A percentile compares a stretch with the other conserved stretches of the same genome.
Evolutionary conservation across 2,888 invertebrate species (phyloP).

Genomic region (Nasonovia ribisnigri): DNA sequence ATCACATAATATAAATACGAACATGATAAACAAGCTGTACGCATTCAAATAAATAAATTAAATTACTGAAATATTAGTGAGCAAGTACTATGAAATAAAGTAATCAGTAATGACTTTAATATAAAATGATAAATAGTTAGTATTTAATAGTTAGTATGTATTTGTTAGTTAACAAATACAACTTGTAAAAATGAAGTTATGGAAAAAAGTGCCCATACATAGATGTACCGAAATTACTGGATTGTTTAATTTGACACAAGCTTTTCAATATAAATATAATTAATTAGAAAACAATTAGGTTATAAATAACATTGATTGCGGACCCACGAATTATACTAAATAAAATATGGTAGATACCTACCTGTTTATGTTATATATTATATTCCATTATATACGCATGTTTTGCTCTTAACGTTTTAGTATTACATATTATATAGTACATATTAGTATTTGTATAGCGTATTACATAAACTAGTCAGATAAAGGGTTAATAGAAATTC

Average conservation of each 20-base stretch:
- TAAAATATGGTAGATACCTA: neutral
- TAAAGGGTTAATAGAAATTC: constrained; percentile 9
- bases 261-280: neutral
- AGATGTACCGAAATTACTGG: neutral
- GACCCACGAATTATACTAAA: neutral
- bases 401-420: neutral
- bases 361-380: neutral
- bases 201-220: neutral
- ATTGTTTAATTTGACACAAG: neutral
- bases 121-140: too few species aligned
- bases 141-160: too few species aligned
- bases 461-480: neutral
- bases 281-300: neutral
- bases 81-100: neutral
- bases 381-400: neutral
- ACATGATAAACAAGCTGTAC: neutral
- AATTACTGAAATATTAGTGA: neutral
- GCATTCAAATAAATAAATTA: neutral
- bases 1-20: constrained; percentile 13
- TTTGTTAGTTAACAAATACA: too few species aligned
- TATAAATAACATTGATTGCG: neutral
- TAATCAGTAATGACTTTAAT: neutral
- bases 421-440: neutral
- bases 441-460: neutral
- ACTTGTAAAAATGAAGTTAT: neutral